A percentile compares a stretch with the other conserved stretches of the same genome.
Evolutionary conservation across 2,113 vertebrate species (phyloP).

Genomic region (Murina feae): DNA sequence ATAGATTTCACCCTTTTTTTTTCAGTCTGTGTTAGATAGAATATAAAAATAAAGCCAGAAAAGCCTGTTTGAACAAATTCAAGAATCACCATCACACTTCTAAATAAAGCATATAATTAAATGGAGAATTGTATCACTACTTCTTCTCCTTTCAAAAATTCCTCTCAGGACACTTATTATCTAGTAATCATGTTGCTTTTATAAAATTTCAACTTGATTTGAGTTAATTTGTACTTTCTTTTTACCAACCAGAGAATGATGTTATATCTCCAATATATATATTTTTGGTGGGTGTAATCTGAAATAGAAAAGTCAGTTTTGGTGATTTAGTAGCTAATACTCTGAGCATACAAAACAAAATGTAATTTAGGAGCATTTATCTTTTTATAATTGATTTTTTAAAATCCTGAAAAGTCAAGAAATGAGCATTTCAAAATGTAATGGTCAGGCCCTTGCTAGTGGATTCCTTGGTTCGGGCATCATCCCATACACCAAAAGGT

Average conservation of each 20-base stretch:
- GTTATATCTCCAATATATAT: neutral
- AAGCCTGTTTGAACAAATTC: neutral
- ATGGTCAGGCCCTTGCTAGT: neutral
- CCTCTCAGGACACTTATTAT: neutral
- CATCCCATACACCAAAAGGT: neutral
- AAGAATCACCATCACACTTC: neutral
- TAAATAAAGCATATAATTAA: neutral
- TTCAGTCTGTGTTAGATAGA: neutral
- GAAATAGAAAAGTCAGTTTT: neutral
- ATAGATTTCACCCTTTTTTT: neutral
- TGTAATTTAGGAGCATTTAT: neutral
- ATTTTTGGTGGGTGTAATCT: neutral
- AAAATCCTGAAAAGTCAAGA: neutral
- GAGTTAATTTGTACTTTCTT: neutral
- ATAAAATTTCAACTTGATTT: neutral
- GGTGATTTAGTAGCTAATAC: neutral
- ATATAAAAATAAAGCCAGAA: neutral
- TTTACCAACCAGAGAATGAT: neutral
- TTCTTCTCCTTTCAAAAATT: neutral
- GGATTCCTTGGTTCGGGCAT: neutral
- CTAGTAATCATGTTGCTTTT: neutral
- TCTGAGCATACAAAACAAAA: neutral
- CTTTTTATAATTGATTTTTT: conserved; percentile 1
- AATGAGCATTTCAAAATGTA: neutral
- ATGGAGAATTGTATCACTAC: neutral